Evolutionary conservation across 2,113 vertebrate genomes (phyloP).

Genomic region (Rhinichthys klamathensis): DNA sequence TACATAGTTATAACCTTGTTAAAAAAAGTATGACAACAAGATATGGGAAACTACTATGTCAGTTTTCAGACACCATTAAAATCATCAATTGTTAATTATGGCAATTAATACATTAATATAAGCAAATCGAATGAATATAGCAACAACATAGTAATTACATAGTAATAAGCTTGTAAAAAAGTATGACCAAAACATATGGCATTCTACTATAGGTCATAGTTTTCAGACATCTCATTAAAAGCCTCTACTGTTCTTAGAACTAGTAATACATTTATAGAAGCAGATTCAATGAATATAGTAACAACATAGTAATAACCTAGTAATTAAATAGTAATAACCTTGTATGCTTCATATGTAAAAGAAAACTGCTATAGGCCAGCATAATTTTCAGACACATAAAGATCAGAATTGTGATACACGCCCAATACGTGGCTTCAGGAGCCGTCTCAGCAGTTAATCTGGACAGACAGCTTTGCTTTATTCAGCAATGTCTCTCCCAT

Average conservation of each 20-base stretch:
- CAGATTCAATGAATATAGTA: neutral
- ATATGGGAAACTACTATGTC: no score
- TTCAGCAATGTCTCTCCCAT: constrained; percentile 60
- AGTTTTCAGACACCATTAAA: no score
- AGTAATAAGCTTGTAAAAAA: no score
- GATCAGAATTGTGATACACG: neutral
- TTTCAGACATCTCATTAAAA: neutral
- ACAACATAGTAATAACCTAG: neutral
- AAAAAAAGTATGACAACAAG: no score
- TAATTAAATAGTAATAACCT: neutral
- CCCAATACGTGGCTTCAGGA: constrained; percentile 1
- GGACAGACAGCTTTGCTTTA: constrained; percentile 38
- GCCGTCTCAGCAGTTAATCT: constrained; percentile 52
- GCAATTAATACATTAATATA: no score
- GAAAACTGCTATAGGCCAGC: neutral
- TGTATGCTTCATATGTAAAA: no score
- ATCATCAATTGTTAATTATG: no score
- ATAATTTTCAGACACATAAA: neutral
- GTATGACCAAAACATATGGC: no score
- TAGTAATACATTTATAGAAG: neutral
- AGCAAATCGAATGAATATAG: no score
- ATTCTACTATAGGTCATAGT: no score
- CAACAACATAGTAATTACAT: no score
- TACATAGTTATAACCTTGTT: no score
- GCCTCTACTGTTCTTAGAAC: neutral